Evolutionary conservation across 2,888 invertebrate genomes (phyloP).

Genomic region (Hypercompe scribonia): DNA sequence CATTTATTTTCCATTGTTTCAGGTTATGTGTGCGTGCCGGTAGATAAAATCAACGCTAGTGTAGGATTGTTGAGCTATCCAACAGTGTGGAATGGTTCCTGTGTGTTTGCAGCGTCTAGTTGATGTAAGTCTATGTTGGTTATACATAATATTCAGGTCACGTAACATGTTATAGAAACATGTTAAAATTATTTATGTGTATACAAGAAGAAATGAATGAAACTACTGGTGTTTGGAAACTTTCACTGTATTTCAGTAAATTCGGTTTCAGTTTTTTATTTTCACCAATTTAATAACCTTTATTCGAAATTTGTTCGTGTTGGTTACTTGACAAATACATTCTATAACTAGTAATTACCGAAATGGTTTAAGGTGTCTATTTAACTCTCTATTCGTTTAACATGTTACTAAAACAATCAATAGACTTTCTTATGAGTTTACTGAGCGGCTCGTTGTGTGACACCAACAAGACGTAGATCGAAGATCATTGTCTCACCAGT

Average conservation of each 20-base stretch:
- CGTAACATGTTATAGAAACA: not conserved
- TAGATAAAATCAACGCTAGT: constrained; percentile 79
- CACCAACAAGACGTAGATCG: not conserved
- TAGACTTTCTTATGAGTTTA: too few species aligned
- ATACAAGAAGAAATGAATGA: not conserved
- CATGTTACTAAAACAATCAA: not conserved
- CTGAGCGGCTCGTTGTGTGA: too few species aligned
- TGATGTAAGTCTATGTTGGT: constrained; percentile 71
- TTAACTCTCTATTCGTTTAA: not conserved
- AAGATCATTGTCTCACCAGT: not conserved
- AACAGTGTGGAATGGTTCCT: constrained; percentile 84
- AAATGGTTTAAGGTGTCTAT: not conserved
- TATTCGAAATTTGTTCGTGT: not conserved
- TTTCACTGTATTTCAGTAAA: not conserved
- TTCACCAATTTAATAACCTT: not conserved
- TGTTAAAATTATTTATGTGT: not conserved
- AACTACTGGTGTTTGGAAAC: not conserved
- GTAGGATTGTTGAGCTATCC: constrained; percentile 71
- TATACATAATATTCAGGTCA: not conserved
- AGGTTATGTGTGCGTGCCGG: constrained; percentile 80
- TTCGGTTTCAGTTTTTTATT: not conserved
- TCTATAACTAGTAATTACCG: not conserved
- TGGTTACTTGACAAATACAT: not conserved
- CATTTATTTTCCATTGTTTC: constrained; percentile 70
- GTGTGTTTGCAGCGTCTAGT: constrained; percentile 77